Percentiles rank a stretch among this genome's conserved stretches.
Evolutionary conservation across 2,113 vertebrate species (phyloP).

Genomic region (Oreocharis arfaki): DNA sequence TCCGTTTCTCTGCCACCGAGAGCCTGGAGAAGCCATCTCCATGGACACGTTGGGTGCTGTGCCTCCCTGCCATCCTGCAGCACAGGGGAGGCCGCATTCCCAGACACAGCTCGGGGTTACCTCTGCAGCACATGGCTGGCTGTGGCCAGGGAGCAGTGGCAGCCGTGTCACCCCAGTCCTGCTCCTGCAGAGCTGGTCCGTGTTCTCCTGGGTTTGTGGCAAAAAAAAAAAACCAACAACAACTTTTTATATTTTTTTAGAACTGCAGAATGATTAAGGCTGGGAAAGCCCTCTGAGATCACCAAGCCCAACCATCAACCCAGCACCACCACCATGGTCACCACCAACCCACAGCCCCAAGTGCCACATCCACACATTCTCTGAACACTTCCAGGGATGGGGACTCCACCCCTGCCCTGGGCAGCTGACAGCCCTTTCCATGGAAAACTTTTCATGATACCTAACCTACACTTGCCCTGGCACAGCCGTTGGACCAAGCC

Average conservation of each 20-base stretch:
- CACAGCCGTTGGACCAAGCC: background rate
- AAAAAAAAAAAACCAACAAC: background rate
- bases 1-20: background rate
- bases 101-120: fast-evolving
- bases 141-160: background rate
- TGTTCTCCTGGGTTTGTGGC: background rate
- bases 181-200: background rate
- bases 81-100: too few species aligned
- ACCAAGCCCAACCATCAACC: background rate
- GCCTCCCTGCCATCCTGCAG: background rate
- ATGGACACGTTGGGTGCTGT: fast-evolving
- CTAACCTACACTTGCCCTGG: background rate
- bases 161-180: background rate
- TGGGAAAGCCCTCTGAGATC: background rate
- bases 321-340: background rate
- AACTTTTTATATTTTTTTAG: background rate
- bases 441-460: background rate
- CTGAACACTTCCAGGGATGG: too few species aligned
- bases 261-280: background rate
- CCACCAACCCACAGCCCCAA: background rate
- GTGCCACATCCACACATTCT: background rate
- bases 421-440: background rate
- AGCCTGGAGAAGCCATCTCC: background rate
- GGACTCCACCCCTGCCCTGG: background rate
- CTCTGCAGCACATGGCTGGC: background rate